Percentiles rank a stretch among this genome's conserved stretches.
Conservation (phyloP, 53 echinoderm and acorn worm species). For the Arbacia lixula region DNA sequence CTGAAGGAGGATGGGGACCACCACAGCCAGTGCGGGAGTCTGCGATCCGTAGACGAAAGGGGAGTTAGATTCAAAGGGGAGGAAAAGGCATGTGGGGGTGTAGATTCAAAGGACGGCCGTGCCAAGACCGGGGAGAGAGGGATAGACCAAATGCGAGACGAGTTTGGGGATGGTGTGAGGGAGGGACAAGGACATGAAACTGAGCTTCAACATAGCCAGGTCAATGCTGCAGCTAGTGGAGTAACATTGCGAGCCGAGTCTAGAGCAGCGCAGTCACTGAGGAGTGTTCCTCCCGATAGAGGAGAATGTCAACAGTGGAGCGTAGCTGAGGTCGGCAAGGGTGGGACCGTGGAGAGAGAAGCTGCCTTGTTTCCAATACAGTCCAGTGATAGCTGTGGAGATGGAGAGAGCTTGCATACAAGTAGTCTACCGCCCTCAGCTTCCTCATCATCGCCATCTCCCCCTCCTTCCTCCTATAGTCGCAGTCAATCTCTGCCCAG, state of each 20-base stretch:
- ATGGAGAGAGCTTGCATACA: background rate
- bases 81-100: too few relatives aligned
- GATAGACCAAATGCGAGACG: too few relatives aligned
- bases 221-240: background rate
- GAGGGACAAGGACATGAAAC: background rate
- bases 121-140: too few relatives aligned
- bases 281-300: background rate
- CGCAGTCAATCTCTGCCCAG: constrained; percentile 23
- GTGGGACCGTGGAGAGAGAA: background rate
- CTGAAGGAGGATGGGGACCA: too few relatives aligned
- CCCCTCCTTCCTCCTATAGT: background rate
- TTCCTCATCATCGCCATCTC: background rate
- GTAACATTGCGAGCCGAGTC: background rate
- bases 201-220: background rate
- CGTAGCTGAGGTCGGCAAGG: background rate
- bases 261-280: background rate
- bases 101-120: too few relatives aligned
- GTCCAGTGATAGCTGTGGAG: constrained; percentile 5
- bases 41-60: too few relatives aligned
- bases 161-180: too few relatives aligned
- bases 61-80: too few relatives aligned
- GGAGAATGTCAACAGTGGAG: background rate
- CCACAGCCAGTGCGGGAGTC: too few relatives aligned
- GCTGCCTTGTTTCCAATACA: constrained; percentile 2
- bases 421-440: background rate